Evolutionary conservation across 2,888 invertebrate species (phyloP).

Genomic region (Plusia festucae): DNA sequence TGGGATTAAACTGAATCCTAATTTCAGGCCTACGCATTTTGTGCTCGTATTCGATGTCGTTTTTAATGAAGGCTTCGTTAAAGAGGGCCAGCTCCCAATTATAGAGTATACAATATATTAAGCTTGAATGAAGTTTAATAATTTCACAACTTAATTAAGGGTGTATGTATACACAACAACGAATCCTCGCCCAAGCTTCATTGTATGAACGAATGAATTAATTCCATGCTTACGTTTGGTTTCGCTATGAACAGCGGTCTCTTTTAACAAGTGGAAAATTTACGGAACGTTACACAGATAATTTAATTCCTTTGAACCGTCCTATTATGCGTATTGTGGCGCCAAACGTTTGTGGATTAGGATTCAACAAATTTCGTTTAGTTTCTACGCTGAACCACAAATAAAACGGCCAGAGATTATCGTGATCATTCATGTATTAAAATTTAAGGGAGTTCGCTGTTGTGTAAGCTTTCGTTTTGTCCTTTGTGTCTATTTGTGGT

Average conservation of each 20-base stretch:
- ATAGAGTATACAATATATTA: neutral
- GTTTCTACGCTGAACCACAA: conserved; percentile 23
- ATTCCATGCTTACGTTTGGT: conserved; percentile 68
- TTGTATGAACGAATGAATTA: conserved; percentile 64
- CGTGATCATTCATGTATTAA: conserved; percentile 22
- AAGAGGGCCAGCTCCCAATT: conserved; percentile 4
- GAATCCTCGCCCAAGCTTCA: conserved; percentile 23
- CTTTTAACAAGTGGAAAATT: conserved; percentile 69
- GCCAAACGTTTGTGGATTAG: conserved; percentile 53
- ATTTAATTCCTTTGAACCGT: conserved; percentile 71
- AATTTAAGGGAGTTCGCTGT: neutral
- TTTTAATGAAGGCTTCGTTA: conserved; percentile 3
- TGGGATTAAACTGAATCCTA: conserved; percentile 3
- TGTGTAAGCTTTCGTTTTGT: conserved; percentile 22
- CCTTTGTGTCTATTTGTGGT: conserved; percentile 12
- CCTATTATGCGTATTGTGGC: conserved; percentile 55
- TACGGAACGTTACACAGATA: conserved; percentile 69
- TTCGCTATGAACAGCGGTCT: conserved; percentile 60
- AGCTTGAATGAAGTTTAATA: conserved; percentile 8
- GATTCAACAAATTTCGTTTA: conserved; percentile 46
- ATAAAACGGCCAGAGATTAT: conserved; percentile 19
- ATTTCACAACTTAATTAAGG: conserved; percentile 13
- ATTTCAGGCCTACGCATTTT: neutral
- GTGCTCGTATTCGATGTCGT: neutral
- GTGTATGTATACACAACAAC: conserved; percentile 11